Percentiles rank a stretch among this genome's conserved stretches.
Conservation (phyloP, 2,888 invertebrate species). For the Seira sanloemensis region DNA sequence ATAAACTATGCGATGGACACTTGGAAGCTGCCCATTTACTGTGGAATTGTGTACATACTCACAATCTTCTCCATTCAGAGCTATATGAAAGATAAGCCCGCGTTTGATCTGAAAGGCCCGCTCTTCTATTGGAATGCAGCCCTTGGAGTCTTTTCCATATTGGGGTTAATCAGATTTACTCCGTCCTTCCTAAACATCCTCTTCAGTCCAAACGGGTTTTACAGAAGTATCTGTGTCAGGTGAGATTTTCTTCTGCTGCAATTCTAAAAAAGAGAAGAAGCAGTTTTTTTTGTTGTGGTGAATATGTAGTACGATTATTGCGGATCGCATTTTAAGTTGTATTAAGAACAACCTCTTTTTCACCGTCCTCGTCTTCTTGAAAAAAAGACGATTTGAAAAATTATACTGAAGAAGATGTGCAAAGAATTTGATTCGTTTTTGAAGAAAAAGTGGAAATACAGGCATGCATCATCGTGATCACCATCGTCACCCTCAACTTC, state of each 20-base stretch:
- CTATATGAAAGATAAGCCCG: slow-evolving; percentile 65
- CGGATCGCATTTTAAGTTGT: slow-evolving; percentile 10
- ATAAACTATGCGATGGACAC: slow-evolving; percentile 65
- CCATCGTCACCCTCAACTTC: background rate
- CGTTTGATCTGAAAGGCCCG: slow-evolving; percentile 63
- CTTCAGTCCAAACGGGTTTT: slow-evolving; percentile 68
- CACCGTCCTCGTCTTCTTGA: slow-evolving; percentile 18
- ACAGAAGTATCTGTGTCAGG: slow-evolving; percentile 71
- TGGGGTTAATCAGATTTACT: slow-evolving; percentile 61
- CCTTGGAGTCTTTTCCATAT: slow-evolving; percentile 64
- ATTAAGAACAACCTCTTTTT: slow-evolving; percentile 44
- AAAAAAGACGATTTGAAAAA: background rate
- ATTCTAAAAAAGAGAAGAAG: slow-evolving; percentile 3
- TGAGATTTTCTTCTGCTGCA: slow-evolving; percentile 52
- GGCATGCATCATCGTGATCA: slow-evolving; percentile 42
- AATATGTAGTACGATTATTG: slow-evolving; percentile 38
- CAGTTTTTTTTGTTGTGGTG: slow-evolving; percentile 28
- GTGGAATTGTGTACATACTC: slow-evolving; percentile 63
- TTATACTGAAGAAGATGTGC: slow-evolving; percentile 28
- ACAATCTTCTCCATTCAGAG: slow-evolving; percentile 64
- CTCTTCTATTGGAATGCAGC: slow-evolving; percentile 64
- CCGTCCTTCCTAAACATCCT: slow-evolving; percentile 68
- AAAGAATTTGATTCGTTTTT: slow-evolving; percentile 43
- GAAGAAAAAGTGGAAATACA: slow-evolving; percentile 61
- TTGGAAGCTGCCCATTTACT: slow-evolving; percentile 66